These are phyloP conservation scores for Apostichopus californicus DNA, from an alignment of 35 echinoderm and acorn worm genomes.

Conservation along the genomic window DNA sequence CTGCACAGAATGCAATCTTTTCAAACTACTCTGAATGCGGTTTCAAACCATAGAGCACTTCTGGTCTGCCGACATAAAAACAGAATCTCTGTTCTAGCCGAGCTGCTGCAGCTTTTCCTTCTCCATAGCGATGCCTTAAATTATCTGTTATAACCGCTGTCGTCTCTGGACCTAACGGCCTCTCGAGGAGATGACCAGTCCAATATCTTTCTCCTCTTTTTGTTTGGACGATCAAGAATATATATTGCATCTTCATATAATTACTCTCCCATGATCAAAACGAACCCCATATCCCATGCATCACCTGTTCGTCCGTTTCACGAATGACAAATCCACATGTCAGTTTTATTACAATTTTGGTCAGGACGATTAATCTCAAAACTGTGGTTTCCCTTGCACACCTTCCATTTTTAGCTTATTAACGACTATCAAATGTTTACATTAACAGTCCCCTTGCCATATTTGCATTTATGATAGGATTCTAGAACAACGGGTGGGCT, in stretches of 20 bases:
- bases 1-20: neutral
- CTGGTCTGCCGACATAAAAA: neutral
- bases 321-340: slow-evolving; percentile 35
- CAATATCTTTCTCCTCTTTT: no score
- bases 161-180: neutral
- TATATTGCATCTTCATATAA: neutral
- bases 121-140: neutral
- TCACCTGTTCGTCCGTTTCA: slow-evolving; percentile 39
- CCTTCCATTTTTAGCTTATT: slow-evolving; percentile 39
- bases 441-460: slow-evolving; percentile 29
- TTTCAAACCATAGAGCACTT: neutral
- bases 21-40: neutral
- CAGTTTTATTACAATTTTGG: slow-evolving; percentile 52
- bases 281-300: neutral
- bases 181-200: neutral
- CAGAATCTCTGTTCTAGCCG: neutral
- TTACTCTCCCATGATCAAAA: neutral
- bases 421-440: slow-evolving; percentile 38
- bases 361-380: slow-evolving; percentile 34
- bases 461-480: slow-evolving; percentile 54
- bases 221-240: neutral
- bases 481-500: slow-evolving; percentile 4
- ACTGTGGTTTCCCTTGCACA: slow-evolving; percentile 26
- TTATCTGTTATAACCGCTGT: neutral
- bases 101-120: neutral